Conservation (phyloP, 1,140 invertebrate species). For the Heliconius himera region DNA sequence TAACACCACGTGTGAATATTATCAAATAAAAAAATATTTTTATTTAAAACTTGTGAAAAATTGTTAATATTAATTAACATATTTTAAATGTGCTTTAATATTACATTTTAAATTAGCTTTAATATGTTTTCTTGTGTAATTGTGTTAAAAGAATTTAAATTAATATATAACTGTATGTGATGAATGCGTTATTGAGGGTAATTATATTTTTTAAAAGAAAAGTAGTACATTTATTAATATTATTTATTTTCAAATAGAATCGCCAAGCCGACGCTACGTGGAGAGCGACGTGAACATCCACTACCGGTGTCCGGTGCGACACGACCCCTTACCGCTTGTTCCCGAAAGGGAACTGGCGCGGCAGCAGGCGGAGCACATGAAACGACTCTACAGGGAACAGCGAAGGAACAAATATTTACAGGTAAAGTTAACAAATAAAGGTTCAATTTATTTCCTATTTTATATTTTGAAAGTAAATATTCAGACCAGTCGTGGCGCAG, state of each 20-base stretch:
- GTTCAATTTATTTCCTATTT: too few relatives aligned
- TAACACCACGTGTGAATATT: not conserved
- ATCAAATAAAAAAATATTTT: not conserved
- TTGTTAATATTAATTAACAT: not conserved
- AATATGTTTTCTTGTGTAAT: not conserved
- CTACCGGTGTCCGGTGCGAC: conserved; percentile 92
- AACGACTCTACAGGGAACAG: conserved; percentile 93
- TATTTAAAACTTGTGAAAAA: not conserved
- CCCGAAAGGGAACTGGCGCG: conserved; percentile 92
- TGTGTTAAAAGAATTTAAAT: not conserved
- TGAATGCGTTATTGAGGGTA: not conserved
- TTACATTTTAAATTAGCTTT: not conserved
- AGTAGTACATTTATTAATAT: not conserved
- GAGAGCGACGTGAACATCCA: conserved; percentile 96
- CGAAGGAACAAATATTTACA: conserved; percentile 92
- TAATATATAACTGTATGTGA: not conserved
- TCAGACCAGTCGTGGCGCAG: too few relatives aligned
- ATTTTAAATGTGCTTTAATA: not conserved
- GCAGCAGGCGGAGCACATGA: conserved; percentile 94
- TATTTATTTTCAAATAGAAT: conserved; percentile 83
- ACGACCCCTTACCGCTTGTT: conserved; percentile 90
- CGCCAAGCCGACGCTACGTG: conserved; percentile 90
- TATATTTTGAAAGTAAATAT: too few relatives aligned
- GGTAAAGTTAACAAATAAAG: conserved; percentile 53
- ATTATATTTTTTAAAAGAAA: not conserved